Conservation (phyloP, 2,888 invertebrate species). For the Plagodis dolabraria region DNA sequence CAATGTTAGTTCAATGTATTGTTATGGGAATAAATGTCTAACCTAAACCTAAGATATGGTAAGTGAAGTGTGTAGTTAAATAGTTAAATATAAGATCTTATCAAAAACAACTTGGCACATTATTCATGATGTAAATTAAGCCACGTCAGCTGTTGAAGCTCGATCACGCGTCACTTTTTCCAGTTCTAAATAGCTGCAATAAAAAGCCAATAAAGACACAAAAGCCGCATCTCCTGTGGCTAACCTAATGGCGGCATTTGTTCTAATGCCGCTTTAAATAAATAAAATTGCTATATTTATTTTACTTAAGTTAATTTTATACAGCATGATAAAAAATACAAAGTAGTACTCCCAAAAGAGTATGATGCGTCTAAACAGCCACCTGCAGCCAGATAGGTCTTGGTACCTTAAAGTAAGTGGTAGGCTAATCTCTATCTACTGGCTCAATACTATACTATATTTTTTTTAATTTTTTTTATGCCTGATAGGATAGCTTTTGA, state of each 20-base stretch:
- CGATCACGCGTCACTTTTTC: conserved; percentile 53
- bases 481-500: no score
- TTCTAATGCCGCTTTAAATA: conserved; percentile 66
- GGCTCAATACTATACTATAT: no score
- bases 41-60: no score
- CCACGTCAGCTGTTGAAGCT: conserved; percentile 58
- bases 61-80: no score
- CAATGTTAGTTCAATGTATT: no score
- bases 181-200: conserved; percentile 64
- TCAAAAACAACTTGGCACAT: conserved; percentile 6
- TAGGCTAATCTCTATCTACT: no score
- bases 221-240: conserved; percentile 75
- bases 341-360: no score
- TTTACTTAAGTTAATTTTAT: conserved; percentile 7
- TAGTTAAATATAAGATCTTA: background rate
- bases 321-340: conserved; percentile 18
- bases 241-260: conserved; percentile 76
- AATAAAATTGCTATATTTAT: conserved; percentile 61
- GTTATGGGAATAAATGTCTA: no score
- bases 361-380: no score
- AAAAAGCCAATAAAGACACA: conserved; percentile 75
- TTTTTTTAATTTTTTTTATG: no score
- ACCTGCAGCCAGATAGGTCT: no score
- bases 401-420: no score
- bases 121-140: background rate